These are phyloP conservation scores for Meta bourneti DNA, from an alignment of 2,888 invertebrate genomes.

Conservation along the genomic window DNA sequence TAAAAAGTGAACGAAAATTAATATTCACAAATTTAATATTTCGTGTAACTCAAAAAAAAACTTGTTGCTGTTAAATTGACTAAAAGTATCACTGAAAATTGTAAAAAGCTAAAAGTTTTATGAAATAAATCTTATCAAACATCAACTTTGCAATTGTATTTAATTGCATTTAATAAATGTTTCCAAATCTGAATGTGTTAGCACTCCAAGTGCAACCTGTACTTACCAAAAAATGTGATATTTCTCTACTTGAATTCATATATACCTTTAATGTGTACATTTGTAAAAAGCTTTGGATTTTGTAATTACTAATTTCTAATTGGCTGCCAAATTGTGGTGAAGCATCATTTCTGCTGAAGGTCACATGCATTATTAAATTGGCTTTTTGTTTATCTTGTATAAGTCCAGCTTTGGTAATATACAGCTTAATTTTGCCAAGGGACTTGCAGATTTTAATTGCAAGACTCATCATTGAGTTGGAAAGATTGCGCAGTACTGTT, in stretches of 20 bases:
- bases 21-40: no score
- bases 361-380: not conserved
- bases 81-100: no score
- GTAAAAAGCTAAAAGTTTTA: no score
- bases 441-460: not conserved
- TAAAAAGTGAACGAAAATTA: no score
- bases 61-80: no score
- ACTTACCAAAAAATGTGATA: not conserved
- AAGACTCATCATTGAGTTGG: not conserved
- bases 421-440: conserved; percentile 1
- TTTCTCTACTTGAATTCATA: not conserved
- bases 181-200: no score
- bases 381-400: not conserved
- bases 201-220: not conserved
- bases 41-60: no score
- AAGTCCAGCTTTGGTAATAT: not conserved
- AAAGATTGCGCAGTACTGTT: not conserved
- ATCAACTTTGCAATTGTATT: no score
- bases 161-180: no score
- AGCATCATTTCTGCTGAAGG: not conserved
- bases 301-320: not conserved
- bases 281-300: not conserved
- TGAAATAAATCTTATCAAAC: no score
- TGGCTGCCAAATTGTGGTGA: not conserved
- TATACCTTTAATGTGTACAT: not conserved